Percentiles rank a stretch among this genome's conserved stretches.
phyloP scores from a whole-genome alignment of 2,888 invertebrate genomes.

The Pantelozetes paolii region DNA sequence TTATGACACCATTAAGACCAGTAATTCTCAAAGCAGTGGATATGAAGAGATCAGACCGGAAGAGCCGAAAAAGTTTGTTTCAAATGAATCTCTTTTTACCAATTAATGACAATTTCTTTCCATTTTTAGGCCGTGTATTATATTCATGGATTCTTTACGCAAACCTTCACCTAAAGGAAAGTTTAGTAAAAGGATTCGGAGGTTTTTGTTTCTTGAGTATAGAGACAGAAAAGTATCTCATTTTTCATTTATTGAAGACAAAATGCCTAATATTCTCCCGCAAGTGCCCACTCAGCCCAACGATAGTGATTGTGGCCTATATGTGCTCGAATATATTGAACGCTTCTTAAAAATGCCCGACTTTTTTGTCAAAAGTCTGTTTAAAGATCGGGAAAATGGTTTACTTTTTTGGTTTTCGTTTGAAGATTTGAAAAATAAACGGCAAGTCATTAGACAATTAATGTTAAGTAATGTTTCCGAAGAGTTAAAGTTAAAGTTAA shows the following conservation, averaged over 20 bases:
- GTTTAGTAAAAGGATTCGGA: constrained; percentile 7
- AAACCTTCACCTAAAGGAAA: background rate
- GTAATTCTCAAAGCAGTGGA: background rate
- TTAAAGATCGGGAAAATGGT: background rate
- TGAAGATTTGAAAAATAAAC: background rate
- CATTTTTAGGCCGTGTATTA: constrained; percentile 24
- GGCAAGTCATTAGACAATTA: background rate
- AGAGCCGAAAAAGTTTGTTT: background rate
- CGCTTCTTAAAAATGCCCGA: constrained; percentile 69
- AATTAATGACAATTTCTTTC: background rate
- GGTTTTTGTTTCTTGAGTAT: constrained; percentile 53
- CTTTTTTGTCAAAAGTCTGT: background rate
- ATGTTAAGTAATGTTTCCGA: background rate
- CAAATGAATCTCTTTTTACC: background rate
- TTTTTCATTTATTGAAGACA: constrained; percentile 61
- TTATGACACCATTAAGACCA: no score
- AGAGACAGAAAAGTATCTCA: constrained; percentile 59
- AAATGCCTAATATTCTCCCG: constrained; percentile 78
- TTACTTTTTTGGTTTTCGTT: background rate
- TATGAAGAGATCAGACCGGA: background rate
- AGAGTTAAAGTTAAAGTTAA: background rate
- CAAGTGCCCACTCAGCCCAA: constrained; percentile 97
- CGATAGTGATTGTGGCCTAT: constrained; percentile 93
- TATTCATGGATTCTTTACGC: constrained; percentile 40
- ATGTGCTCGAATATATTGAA: constrained; percentile 91